phyloP scores from a whole-genome alignment of 2,113 vertebrate species.

The Rhinogobius similis region DNA sequence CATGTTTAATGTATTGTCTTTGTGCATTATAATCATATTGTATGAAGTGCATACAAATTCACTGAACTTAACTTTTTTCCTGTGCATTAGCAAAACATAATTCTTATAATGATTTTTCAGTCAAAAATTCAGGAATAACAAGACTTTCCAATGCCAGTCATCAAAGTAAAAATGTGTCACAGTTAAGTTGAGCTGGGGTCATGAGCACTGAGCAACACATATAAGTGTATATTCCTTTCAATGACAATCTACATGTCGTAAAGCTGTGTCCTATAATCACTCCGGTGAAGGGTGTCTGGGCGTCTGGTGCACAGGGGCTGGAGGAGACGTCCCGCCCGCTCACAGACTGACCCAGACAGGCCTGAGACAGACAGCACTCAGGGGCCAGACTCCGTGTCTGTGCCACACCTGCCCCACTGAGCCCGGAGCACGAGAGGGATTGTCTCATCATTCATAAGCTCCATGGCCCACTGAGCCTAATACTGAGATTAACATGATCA shows the following conservation, averaged over 20 bases:
- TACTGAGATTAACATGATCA: slow-evolving; percentile 46
- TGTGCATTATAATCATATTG: no score
- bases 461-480: slow-evolving; percentile 29
- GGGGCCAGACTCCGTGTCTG: slow-evolving; percentile 20
- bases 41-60: no score
- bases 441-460: slow-evolving; percentile 39
- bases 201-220: neutral
- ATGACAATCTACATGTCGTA: neutral
- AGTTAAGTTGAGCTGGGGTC: neutral
- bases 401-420: slow-evolving; percentile 6
- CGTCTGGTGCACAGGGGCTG: neutral
- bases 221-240: neutral
- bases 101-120: no score
- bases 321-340: neutral
- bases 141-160: neutral
- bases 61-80: no score
- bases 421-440: neutral
- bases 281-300: neutral
- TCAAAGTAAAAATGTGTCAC: neutral
- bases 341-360: slow-evolving; percentile 49
- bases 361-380: slow-evolving; percentile 32
- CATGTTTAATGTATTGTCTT: no score
- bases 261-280: neutral
- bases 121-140: neutral
- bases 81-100: no score